These are phyloP conservation scores for Odontamblyopus rebecca DNA, from an alignment of 2,797 vertebrate genomes.

Conservation along the genomic window DNA sequence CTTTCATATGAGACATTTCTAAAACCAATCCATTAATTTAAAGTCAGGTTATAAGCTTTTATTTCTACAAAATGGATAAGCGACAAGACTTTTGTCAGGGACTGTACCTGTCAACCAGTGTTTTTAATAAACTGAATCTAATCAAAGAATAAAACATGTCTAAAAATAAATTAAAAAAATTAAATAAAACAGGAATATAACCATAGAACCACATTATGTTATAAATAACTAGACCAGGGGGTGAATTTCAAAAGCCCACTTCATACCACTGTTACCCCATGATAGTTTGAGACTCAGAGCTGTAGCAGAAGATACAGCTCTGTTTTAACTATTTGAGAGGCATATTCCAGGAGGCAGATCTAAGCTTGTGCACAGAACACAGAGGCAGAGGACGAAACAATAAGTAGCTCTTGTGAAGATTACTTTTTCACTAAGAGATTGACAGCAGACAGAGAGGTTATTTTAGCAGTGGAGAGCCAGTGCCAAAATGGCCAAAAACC, in stretches of 20 bases:
- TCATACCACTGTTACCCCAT: not conserved
- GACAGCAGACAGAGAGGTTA: conserved; percentile 46
- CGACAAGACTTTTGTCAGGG: no score
- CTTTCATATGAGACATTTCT: no score
- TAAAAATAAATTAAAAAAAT: not conserved
- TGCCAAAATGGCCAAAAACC: not conserved
- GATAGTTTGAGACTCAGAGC: not conserved
- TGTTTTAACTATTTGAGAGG: conserved; percentile 16
- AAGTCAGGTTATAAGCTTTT: no score
- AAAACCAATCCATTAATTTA: no score
- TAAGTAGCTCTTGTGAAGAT: conserved; percentile 24
- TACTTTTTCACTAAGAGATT: conserved; percentile 21
- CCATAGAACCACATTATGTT: no score
- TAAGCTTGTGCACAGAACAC: conserved; percentile 19
- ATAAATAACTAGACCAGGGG: no score
- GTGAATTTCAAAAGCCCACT: not conserved
- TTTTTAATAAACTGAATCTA: not conserved
- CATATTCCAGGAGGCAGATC: conserved; percentile 40
- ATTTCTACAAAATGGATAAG: no score
- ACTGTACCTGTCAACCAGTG: not conserved
- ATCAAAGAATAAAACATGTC: not conserved
- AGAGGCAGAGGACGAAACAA: conserved; percentile 5
- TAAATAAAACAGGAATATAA: not conserved
- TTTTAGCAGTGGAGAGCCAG: conserved; percentile 26
- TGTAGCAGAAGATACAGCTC: conserved; percentile 34